phyloP scores from a whole-genome alignment of 2,113 vertebrate genomes.

The Varanus komodoensis region DNA sequence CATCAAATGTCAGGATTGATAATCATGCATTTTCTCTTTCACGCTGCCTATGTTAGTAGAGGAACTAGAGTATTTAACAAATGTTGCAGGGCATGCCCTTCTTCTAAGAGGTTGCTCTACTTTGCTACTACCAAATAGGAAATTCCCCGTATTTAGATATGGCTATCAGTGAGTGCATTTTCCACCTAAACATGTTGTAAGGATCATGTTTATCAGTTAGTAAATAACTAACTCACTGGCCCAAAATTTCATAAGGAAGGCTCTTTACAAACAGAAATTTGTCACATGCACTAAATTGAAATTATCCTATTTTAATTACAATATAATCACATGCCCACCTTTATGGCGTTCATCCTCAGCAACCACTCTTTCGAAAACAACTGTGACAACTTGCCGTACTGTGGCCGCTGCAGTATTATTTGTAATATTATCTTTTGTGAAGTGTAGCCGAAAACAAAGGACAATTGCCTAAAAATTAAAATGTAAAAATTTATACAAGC shows the following conservation, averaged over 20 bases:
- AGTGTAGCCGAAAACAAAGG: conserved; percentile 97
- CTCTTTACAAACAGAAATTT: conserved; percentile 8
- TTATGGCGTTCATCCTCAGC: conserved; percentile 93
- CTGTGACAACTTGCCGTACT: conserved; percentile 96
- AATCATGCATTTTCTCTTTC: neutral
- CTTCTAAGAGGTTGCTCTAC: neutral
- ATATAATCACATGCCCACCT: conserved; percentile 79
- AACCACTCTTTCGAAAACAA: conserved; percentile 98
- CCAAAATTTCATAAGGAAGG: neutral
- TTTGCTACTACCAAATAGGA: neutral
- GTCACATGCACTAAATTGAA: neutral
- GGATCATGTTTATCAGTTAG: neutral
- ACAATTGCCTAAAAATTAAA: conserved; percentile 89
- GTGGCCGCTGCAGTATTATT: conserved; percentile 98
- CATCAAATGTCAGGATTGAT: conserved; percentile 23
- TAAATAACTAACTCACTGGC: neutral
- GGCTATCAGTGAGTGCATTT: neutral
- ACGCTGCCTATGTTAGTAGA: neutral
- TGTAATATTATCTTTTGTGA: conserved; percentile 99
- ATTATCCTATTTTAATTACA: neutral
- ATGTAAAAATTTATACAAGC: conserved; percentile 22
- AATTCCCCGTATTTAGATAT: neutral
- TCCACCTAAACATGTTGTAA: neutral
- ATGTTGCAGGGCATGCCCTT: too few species aligned
- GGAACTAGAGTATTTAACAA: neutral